These are phyloP conservation scores for Dasypolia templi DNA, from an alignment of 2,888 invertebrate genomes.

Conservation along the genomic window DNA sequence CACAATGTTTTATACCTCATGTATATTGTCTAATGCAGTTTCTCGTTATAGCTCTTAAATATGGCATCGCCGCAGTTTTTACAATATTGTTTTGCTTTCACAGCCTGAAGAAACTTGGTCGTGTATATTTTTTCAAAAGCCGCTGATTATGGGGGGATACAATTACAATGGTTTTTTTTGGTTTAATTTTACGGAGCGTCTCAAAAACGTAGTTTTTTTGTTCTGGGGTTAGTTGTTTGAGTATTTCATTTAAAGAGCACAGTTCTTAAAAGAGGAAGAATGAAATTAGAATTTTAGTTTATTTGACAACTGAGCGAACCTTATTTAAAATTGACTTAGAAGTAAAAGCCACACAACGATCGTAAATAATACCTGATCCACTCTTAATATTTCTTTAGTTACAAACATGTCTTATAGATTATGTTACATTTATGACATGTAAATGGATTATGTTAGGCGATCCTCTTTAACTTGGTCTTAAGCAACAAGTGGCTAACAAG, in stretches of 20 bases:
- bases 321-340: neutral
- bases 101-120: neutral
- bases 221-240: neutral
- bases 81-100: conserved; percentile 17
- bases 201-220: neutral
- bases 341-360: neutral
- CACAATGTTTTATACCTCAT: neutral
- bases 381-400: neutral
- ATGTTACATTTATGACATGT: neutral
- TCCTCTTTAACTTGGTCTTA: neutral
- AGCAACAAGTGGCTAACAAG: no score
- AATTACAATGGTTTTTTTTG: neutral
- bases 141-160: neutral
- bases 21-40: neutral
- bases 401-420: neutral
- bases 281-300: neutral
- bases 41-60: conserved; percentile 33
- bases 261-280: neutral
- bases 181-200: neutral
- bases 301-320: neutral
- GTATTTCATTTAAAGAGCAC: neutral
- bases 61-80: neutral
- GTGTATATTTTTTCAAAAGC: neutral
- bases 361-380: neutral
- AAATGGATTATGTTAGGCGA: neutral